Base-by-base conservation (phyloP, 2,113 vertebrate genomes). In the Oncorhynchus masou region DNA sequence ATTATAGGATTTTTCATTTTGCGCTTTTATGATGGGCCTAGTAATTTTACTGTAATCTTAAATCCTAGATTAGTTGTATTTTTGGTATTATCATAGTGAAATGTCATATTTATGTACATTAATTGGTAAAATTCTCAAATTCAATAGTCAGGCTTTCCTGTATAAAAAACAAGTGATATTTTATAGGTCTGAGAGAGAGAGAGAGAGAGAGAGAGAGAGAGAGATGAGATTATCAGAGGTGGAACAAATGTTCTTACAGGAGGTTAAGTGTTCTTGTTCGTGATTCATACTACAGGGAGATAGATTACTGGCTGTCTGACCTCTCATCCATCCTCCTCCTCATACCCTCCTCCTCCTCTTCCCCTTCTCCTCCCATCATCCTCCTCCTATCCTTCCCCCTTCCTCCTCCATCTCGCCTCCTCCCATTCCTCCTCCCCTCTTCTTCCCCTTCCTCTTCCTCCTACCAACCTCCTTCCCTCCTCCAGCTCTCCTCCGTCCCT, bases 101-200 rank as follows among this genome's bases (percentile, higher is more conserved):
- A 34, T 34, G 34, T 34, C 34, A 34, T 34, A 8, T 34, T 34
- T 34, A 34, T 6, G 1, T 34, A 34, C 34, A 34, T 34, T 34
- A 34, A 34, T 34, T 34, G 34, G 34, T 34, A 34, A 34, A 34
- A 34, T 34, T 34, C 34, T 34, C 6, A 34, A 8, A 34, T 34
- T 7, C 13, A 51, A 51, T 51, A 15, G 49, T 1, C 57, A 60
- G 5, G 57, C 15, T 60, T 60, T n/a, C 4, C 20, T 22, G 6
- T 2, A 60, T n/a, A 20, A n/a, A 51, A 15, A 51, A 51, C 9
- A 60, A 20, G 16, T n/a, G 1, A 88, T 91, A 88, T 93, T 92
- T 93, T 92, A 87, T 86, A 82, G 82, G 85, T 91, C 88, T 91
- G 90, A 91, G 65, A 57, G 24, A 27, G 34, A 48, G 68, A 2